These are phyloP conservation scores for Cynoglossus semilaevis DNA, from an alignment of 2,113 vertebrate genomes.

Conservation along the genomic window DNA sequence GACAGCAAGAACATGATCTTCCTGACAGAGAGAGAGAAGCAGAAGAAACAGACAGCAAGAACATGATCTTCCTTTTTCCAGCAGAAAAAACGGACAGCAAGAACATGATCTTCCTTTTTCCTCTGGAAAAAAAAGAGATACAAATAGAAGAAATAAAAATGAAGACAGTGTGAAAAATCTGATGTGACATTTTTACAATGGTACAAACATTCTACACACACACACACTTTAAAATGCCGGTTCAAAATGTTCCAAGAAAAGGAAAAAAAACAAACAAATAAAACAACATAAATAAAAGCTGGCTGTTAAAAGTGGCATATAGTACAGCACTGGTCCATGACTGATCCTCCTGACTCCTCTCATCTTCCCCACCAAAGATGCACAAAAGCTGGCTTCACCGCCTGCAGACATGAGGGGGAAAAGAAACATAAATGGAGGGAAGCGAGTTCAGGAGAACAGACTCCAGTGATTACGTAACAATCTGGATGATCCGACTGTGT, in stretches of 20 bases:
- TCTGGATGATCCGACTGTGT: too few species aligned
- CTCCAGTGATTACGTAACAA: too few species aligned
- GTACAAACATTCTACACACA: conserved; percentile 81
- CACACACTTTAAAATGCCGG: conserved; percentile 43
- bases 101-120: not conserved
- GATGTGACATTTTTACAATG: conserved; percentile 76
- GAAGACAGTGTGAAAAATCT: conserved; percentile 38
- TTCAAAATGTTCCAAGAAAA: conserved; percentile 71
- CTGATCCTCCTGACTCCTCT: conserved; percentile 57
- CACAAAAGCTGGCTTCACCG: conserved; percentile 53
- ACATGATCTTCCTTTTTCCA: too few species aligned
- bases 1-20: not conserved
- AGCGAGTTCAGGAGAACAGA: not conserved
- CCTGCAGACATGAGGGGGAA: conserved; percentile 47
- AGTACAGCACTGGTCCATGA: conserved; percentile 83
- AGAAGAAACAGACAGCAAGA: conserved; percentile 49
- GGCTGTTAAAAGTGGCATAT: conserved; percentile 87
- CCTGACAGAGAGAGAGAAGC: too few species aligned
- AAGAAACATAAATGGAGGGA: conserved; percentile 1
- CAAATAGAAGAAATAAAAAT: conserved; percentile 12
- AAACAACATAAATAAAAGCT: too few species aligned
- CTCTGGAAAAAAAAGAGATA: not conserved
- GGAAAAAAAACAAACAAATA: conserved; percentile 88
- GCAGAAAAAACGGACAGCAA: conserved; percentile 47
- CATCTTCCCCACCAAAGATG: conserved; percentile 52